Base-by-base conservation (phyloP, 2,797 vertebrate genomes). In the Neosilurus mollespiculum region DNA sequence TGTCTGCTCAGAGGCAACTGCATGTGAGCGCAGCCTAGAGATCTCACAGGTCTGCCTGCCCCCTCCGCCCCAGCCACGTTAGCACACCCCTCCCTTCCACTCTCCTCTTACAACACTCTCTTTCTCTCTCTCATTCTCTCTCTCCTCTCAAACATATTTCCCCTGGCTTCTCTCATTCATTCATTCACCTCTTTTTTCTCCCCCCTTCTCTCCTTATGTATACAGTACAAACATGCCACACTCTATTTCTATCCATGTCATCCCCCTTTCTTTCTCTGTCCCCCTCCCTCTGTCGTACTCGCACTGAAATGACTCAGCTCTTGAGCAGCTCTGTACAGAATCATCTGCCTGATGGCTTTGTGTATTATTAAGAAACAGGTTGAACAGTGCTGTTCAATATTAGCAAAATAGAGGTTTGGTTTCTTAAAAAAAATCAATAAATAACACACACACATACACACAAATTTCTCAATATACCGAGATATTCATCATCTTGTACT, bases 301-400 rank as follows among this genome's bases (percentile, higher is more conserved):
- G 61, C 15, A 83, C 89, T 91, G 89, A 89, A 87, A 88, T 94
- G 93, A 94, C 93, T 93, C 94, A 94, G 93, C 93, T 88, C 91
- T 92, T 8, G 37, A 88, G 91, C 89, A 73, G 85, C 84, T 67
- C 86, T 78, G 85, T 90, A 89, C 61, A 88, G 87, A 91, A 92
- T 89, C 85, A 56, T 71, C 30, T 83, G 86, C 82, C 61, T 64
- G 71, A 71, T 51, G 37, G 24, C 62, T 58, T 18, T 20, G 43
- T 58, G 11, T 70, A 64, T 82, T 30, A 78, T 64, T 76, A 34
- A 54, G 53, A 83, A 75, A 67, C 72, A 71, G 14, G 78, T 9
- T 53, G 12, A 61, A 84, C 22, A 24, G 59, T n/a, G 24, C 16
- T 34, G 1, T 53, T 34, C 18, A 53, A 80, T 12, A 30, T 15